A percentile compares a stretch with the other conserved stretches of the same genome.
phyloP scores from a whole-genome alignment of 2,797 vertebrate genomes.

The Psittacula echo region DNA sequence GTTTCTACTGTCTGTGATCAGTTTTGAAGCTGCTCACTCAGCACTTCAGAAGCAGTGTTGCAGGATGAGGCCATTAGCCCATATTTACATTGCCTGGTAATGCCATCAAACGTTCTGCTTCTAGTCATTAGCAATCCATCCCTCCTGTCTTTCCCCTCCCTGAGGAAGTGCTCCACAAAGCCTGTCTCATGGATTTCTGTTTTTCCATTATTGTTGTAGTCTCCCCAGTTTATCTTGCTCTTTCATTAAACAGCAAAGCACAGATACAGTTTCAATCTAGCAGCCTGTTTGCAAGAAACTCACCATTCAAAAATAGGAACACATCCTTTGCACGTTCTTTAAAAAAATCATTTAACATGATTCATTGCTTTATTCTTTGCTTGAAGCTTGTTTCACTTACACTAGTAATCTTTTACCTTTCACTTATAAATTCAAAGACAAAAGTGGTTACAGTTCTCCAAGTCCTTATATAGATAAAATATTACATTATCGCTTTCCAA shows the following conservation, averaged over 20 bases:
- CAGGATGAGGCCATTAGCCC: conserved; percentile 41
- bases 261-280: conserved; percentile 44
- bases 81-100: conserved; percentile 45
- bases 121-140: conserved; percentile 49
- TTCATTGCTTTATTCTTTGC: conserved; percentile 20
- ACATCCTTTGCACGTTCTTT: conserved; percentile 41
- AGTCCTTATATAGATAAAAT: conserved; percentile 60
- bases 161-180: conserved; percentile 29
- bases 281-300: conserved; percentile 38
- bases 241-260: conserved; percentile 62
- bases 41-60: not conserved
- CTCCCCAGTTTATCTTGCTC: conserved; percentile 54
- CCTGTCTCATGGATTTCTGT: conserved; percentile 9
- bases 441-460: conserved; percentile 3
- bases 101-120: conserved; percentile 36
- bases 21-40: conserved; percentile 3
- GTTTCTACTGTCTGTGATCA: not conserved
- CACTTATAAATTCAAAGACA: conserved; percentile 36
- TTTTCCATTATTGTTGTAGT: conserved; percentile 63
- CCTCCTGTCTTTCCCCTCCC: conserved; percentile 44
- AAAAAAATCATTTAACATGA: conserved; percentile 54
- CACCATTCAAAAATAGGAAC: conserved; percentile 8
- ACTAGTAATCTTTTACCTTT: conserved; percentile 70
- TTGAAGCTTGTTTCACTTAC: conserved; percentile 66
- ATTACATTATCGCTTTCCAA: conserved; percentile 56